A percentile compares a stretch with the other conserved stretches of the same genome.
These are phyloP conservation scores for Anneissia japonica DNA, from an alignment of 35 echinoderm and acorn worm genomes.

Conservation along the genomic window DNA sequence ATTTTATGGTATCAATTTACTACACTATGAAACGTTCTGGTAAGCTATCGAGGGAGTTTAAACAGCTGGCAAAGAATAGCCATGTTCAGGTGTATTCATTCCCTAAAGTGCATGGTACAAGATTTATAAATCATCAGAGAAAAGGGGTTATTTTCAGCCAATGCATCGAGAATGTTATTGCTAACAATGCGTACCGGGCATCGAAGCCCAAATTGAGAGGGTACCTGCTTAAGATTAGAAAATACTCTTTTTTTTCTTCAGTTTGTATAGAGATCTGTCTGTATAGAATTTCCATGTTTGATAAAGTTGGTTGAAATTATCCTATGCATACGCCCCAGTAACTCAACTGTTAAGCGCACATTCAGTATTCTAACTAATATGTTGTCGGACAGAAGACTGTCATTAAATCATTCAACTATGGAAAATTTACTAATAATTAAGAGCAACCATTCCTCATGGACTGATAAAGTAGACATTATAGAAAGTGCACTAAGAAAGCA, in stretches of 20 bases:
- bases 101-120: neutral
- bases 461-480: too few species aligned
- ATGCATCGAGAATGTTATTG: neutral
- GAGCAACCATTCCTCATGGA: too few species aligned
- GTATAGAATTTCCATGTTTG: neutral
- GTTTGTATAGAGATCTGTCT: neutral
- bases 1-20: too few species aligned
- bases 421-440: too few species aligned
- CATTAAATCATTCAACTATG: slow-evolving; percentile 24
- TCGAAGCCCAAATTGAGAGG: neutral
- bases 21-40: too few species aligned
- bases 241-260: neutral
- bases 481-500: too few species aligned
- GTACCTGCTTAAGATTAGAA: neutral
- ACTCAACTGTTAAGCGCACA: too few species aligned
- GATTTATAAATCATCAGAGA: neutral
- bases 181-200: neutral
- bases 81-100: neutral
- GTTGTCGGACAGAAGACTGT: slow-evolving; percentile 42
- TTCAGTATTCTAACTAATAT: neutral
- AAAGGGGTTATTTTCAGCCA: neutral
- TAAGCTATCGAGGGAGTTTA: too few species aligned
- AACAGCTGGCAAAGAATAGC: neutral
- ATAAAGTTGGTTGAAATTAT: neutral
- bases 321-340: too few species aligned